phyloP scores from a whole-genome alignment of 2,888 invertebrate species.

The Hirudinaria manillensis region DNA sequence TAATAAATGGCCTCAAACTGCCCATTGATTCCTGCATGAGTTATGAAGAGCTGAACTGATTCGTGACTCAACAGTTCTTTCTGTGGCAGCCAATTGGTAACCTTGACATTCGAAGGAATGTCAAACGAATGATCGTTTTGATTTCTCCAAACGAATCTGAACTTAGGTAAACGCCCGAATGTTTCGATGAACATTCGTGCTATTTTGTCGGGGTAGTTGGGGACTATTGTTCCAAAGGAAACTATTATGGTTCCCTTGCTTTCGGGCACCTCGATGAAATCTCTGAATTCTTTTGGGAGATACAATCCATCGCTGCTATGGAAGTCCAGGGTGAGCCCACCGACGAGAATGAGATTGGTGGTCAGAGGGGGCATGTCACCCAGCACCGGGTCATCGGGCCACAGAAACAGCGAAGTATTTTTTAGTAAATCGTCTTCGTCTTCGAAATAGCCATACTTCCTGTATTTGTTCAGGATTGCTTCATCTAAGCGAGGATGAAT shows the following conservation, averaged over 20 bases:
- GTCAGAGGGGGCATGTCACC: slow-evolving; percentile 20
- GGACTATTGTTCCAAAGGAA: slow-evolving; percentile 27
- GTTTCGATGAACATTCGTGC: slow-evolving; percentile 23
- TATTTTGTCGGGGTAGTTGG: slow-evolving; percentile 7
- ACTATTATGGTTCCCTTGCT: slow-evolving; percentile 27
- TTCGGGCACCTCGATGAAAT: slow-evolving; percentile 14
- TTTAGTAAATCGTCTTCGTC: slow-evolving; percentile 19
- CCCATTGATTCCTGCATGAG: slow-evolving; percentile 69
- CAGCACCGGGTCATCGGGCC: slow-evolving; percentile 11
- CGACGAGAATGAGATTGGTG: slow-evolving; percentile 30
- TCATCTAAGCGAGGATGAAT: slow-evolving; percentile 1
- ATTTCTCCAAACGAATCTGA: slow-evolving; percentile 29
- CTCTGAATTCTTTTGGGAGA: slow-evolving; percentile 8
- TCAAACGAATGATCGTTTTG: background rate
- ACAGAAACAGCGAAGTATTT: slow-evolving; percentile 27
- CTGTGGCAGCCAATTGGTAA: slow-evolving; percentile 54
- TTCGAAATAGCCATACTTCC: slow-evolving; percentile 29
- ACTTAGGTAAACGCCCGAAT: slow-evolving; percentile 21
- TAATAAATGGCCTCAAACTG: slow-evolving; percentile 61
- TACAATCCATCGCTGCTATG: background rate
- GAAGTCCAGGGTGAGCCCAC: slow-evolving; percentile 29
- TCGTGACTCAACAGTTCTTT: slow-evolving; percentile 60
- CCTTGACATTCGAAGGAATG: slow-evolving; percentile 45
- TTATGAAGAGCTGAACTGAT: slow-evolving; percentile 65
- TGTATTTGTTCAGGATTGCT: slow-evolving; percentile 22